Base-by-base conservation (phyloP, 92 coral and sea anemone genomes). In the Zoanthus solanderi region DNA sequence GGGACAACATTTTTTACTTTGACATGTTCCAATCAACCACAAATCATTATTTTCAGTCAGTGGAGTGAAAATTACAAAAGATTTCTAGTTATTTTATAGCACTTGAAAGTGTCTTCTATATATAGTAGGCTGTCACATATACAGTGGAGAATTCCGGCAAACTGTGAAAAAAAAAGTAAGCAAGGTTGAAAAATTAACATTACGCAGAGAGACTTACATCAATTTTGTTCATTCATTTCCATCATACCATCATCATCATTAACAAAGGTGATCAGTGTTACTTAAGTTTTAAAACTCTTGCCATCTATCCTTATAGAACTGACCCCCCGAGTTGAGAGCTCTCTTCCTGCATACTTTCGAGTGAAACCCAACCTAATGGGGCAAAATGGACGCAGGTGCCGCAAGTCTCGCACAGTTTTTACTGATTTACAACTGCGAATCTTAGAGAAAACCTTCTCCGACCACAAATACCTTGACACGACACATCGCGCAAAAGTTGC, bases 401-500 rank as follows among this genome's bases (percentile, higher is more conserved):
- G 85, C 29, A 81, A 81, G 61, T 81, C 85, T 18, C 85, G 85
- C 16, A 81, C 85, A 28, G 85, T 81, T 46, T 81, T 81, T 57
- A 81, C 85, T 37, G 85, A 81, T 53, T 66, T 81, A n/a, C 85
- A 81, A 42, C 44, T 81, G 58, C 85, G 85, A 66, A 63, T 81
- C 28, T 13, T 81, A 31, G 85, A 81, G 63, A 81, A 67, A 71
- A 81, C 85, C 11, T 81, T 81, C 85, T 81, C 75, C 4, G 75
- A 66, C 13, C 63, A 81, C 75, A 81, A 81, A 54, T 81, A 81
- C 44, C 75, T 81, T 15, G 85, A 81, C 75, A 81, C 85, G 18
- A 6, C 85, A 63, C 85, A 66, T 46, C 85, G 85, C 85, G 52
- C 85, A 12, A 81, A 81, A 61, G 66, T 81, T 18, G 85, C 85